Evolutionary conservation across 2,797 vertebrate species (phyloP).

Genomic region (Gymnoscopelus microlampas): DNA sequence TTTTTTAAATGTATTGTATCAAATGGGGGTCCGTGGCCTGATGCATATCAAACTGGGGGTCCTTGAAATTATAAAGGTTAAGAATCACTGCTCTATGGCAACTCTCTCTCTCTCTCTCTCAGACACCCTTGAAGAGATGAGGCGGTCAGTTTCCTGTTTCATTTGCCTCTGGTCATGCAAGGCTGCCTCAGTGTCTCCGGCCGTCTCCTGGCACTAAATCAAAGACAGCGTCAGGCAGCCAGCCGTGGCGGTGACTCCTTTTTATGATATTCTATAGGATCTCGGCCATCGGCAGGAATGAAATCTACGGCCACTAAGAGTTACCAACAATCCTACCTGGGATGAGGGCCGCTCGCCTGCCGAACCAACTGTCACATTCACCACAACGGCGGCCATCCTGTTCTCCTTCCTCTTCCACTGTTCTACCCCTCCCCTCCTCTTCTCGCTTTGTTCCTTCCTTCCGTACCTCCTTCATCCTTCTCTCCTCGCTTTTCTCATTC

Average conservation of each 20-base stretch:
- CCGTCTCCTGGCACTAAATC: constrained; percentile 65
- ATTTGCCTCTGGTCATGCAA: constrained; percentile 66
- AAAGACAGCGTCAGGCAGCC: constrained; percentile 45
- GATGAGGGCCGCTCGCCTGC: constrained; percentile 23
- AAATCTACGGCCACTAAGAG: constrained; percentile 42
- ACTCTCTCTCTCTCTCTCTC: constrained; percentile 1
- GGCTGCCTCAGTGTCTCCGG: constrained; percentile 53
- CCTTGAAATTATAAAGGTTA: too few species aligned
- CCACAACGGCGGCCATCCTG: constrained; percentile 34
- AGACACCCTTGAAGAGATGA: constrained; percentile 57
- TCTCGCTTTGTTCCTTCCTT: constrained; percentile 3
- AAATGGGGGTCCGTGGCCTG: too few species aligned
- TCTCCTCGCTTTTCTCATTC: neutral
- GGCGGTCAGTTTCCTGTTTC: constrained; percentile 66
- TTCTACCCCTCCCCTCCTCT: constrained; percentile 5
- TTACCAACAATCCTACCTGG: constrained; percentile 29
- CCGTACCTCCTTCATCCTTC: too few species aligned
- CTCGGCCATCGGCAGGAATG: constrained; percentile 27
- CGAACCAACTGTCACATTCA: constrained; percentile 16
- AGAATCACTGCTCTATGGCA: too few species aligned
- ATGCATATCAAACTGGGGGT: too few species aligned
- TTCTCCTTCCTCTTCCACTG: constrained; percentile 8
- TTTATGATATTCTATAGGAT: constrained; percentile 63
- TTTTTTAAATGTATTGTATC: too few species aligned
- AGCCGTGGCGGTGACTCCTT: constrained; percentile 74